Evolutionary conservation across 2,797 vertebrate genomes (phyloP).

Genomic region (Alauda arvensis): DNA sequence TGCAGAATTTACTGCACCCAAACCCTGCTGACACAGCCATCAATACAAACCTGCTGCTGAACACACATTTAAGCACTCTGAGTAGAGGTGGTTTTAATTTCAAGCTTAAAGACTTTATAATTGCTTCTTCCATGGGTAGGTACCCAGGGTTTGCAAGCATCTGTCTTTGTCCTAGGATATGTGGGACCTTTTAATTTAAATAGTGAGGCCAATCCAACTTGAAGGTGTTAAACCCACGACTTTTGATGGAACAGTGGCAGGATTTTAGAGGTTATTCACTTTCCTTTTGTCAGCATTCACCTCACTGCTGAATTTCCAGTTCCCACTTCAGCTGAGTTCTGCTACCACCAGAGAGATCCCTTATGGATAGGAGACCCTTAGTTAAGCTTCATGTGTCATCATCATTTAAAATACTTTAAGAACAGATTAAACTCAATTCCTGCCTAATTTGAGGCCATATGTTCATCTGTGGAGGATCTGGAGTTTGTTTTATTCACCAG

Average conservation of each 20-base stretch:
- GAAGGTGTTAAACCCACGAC: not conserved
- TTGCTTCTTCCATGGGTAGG: not conserved
- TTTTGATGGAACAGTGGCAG: not conserved
- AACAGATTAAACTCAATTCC: constrained; percentile 11
- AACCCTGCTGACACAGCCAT: not conserved
- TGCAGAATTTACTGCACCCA: not conserved
- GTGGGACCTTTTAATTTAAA: not conserved
- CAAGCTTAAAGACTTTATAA: constrained; percentile 1
- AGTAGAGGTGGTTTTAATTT: constrained; percentile 4
- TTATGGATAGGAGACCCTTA: not conserved
- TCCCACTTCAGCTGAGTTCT: not conserved
- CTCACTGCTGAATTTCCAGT: not conserved
- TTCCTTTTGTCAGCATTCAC: not conserved
- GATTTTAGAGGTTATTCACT: not conserved
- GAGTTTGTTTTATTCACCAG: constrained; percentile 16
- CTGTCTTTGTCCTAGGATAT: not conserved
- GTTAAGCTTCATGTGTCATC: constrained; percentile 4
- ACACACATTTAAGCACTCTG: not conserved
- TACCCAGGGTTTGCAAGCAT: not conserved
- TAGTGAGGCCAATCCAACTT: not conserved
- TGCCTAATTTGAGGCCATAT: not conserved
- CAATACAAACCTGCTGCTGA: not conserved
- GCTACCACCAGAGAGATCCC: not conserved
- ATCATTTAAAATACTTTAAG: constrained; percentile 13
- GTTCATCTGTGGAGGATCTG: constrained; percentile 13